A percentile compares a stretch with the other conserved stretches of the same genome.
phyloP scores from a whole-genome alignment of 2,888 invertebrate species.

The Meta bourneti region DNA sequence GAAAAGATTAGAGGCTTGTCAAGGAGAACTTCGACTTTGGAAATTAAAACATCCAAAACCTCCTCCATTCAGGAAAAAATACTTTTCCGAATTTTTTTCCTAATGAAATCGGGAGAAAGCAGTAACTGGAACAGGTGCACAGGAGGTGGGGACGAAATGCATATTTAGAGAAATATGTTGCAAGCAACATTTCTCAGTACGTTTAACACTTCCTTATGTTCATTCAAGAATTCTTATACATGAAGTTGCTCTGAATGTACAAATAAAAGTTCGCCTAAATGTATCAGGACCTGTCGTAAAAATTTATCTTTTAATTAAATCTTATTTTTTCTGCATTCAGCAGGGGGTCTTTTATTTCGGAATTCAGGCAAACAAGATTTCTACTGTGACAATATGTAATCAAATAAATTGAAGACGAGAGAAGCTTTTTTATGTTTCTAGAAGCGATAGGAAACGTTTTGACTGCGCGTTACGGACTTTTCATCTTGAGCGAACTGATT shows the following conservation, averaged over 20 bases:
- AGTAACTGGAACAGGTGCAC: not conserved
- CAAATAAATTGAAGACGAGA: constrained; percentile 22
- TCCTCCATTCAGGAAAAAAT: not conserved
- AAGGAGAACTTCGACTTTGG: not conserved
- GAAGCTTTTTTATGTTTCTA: not conserved
- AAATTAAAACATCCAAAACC: not conserved
- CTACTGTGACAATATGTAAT: constrained; percentile 2
- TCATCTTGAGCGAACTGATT: constrained; percentile 16
- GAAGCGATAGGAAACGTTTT: not conserved
- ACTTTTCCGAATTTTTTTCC: not conserved
- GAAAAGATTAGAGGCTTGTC: too few species aligned
- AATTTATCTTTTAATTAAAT: constrained; percentile 1
- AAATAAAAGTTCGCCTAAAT: constrained; percentile 11
- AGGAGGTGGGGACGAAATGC: not conserved
- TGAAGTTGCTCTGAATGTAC: not conserved
- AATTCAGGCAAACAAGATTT: not conserved
- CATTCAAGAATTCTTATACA: not conserved
- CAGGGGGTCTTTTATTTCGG: not conserved
- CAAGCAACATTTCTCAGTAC: not conserved
- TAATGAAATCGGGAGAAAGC: not conserved
- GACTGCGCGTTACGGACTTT: not conserved
- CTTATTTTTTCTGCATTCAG: not conserved
- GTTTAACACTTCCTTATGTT: too few species aligned
- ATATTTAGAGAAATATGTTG: not conserved
- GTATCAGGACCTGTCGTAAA: not conserved